Evolutionary conservation across 2,113 vertebrate genomes (phyloP), one percentile per base, ranked within the genome.

Genomic region (Alces alces): DNA sequence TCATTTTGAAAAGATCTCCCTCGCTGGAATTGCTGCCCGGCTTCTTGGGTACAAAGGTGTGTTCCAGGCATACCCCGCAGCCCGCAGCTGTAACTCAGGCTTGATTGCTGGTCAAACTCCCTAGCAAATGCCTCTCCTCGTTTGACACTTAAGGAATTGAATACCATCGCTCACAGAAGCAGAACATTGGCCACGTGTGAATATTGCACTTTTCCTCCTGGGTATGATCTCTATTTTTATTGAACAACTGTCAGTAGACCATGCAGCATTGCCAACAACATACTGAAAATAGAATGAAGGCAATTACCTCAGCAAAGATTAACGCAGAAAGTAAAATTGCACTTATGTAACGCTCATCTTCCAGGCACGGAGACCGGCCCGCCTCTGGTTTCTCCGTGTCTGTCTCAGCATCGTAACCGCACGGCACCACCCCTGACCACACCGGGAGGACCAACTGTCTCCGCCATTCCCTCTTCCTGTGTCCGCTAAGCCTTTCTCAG

Each of bases 211-310:
- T 94, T 94, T 78, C 52, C 93, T 97, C 93, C 89, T 80, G 89
- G 57, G 93, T 94, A 80, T 2, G 17, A 90, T 95, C 96, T 98
- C 93, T 95, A 64, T 93, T 96, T 98, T 97, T 95, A 97, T 96
- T 92, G 86, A 97, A 96, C 91, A 97, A 95, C 96, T 97, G 93
- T 98, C 96, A 92, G 94, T 97, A 95, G 97, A 93, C 96, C 96
- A 93, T 19, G 76, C 39, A 89, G 93, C 96, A 61, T 64, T 95
- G 89, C 95, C 95, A 97, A 93, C 93, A 93, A 70, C 83, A 89
- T 83, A 57, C 95, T 87, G 80, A 88, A 98, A 98, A 98, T 97
- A 98, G 96, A 97, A 97, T 4, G 93, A 85, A 91, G 64, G 84
- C 93, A 96, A 97, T 98, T 97, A 93, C 97, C 89, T 98, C 89